Evolutionary conservation across 2,888 invertebrate species (phyloP), one percentile per base, ranked within the genome.

Genomic region (Leucania comma): DNA sequence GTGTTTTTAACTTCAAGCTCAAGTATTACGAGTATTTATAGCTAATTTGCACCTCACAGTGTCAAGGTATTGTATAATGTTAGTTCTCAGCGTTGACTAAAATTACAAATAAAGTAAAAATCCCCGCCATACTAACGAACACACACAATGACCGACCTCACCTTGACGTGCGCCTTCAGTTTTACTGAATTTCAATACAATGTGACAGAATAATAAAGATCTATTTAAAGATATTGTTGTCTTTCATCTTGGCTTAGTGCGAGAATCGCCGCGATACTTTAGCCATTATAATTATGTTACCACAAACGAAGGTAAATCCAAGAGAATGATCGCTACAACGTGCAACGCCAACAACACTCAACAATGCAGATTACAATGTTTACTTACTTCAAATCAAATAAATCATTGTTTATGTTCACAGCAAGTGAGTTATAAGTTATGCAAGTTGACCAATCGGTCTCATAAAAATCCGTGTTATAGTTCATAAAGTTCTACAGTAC

Each of bases 91-190:
- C 59, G n/a, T 22, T 50, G 14, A 42, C 29, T 32, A n/a, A 58
- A 62, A 53, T 56, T 62, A 29, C 35, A 24, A 51, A 69, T 70
- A 53, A 12, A 32, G 32, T 56, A 59, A 54, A 29, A 10, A 61
- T 50, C 42, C n/a, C 51, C 1, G 42, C 42, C 17, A 20, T 17
- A 42, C 6, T 42, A 20, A 46, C 58, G 20, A 56, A n/a, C 46
- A n/a, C 51, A 67, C 50, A 74, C 65, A 68, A 63, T 68, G 48
- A 24, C 24, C 51, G 53, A 26, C 20, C 74, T 80, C 59, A 50
- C 80, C 77, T 74, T 80, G 80, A n/a, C 62, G 59, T 2, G 50
- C 56, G 53, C 67, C 76, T 76, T 77, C 51, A 71, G 74, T 56
- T 69, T 74, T 60, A 71, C 68, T 58, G 51, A 79, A 71, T 72